A percentile compares a stretch with the other conserved stretches of the same genome.
phyloP scores from a whole-genome alignment of 2,797 vertebrate species.

The Cottoperca gobio region DNA sequence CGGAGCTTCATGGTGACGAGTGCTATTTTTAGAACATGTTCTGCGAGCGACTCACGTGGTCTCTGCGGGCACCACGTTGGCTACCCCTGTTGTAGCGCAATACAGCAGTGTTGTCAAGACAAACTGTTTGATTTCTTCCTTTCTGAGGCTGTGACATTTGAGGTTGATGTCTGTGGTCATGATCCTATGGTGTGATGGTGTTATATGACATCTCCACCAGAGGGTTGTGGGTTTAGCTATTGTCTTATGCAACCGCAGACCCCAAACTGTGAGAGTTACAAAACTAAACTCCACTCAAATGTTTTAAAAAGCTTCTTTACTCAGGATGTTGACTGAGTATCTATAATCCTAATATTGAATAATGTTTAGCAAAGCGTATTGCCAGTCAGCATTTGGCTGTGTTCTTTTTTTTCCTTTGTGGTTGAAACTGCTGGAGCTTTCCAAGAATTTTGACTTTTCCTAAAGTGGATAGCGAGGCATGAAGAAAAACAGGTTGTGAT shows the following conservation, averaged over 20 bases:
- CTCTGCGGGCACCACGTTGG: no score
- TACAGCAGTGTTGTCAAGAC: conserved; percentile 38
- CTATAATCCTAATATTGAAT: conserved; percentile 47
- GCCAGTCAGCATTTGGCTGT: conserved; percentile 51
- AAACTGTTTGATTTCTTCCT: conserved; percentile 31
- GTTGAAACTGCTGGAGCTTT: conserved; percentile 43
- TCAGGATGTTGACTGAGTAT: conserved; percentile 53
- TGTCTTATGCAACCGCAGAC: conserved; percentile 58
- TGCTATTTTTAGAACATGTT: no score
- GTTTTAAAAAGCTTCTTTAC: conserved; percentile 42
- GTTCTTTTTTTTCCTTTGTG: conserved; percentile 27
- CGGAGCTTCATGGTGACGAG: no score
- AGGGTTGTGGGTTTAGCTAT: conserved; percentile 54
- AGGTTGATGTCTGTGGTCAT: conserved; percentile 46
- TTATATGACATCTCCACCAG: conserved; percentile 40
- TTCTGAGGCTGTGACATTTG: conserved; percentile 49
- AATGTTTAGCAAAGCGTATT: conserved; percentile 52
- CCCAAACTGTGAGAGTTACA: conserved; percentile 22
- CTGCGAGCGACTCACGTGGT: no score
- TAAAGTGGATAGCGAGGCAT: neutral
- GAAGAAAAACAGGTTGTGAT: conserved; percentile 30
- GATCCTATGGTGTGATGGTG: conserved; percentile 37
- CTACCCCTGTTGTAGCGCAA: conserved; percentile 34
- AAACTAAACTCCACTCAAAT: conserved; percentile 49
- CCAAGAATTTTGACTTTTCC: conserved; percentile 33